Base-by-base conservation (phyloP, 2,888 invertebrate species). In the Trichopria drosophilae region DNA sequence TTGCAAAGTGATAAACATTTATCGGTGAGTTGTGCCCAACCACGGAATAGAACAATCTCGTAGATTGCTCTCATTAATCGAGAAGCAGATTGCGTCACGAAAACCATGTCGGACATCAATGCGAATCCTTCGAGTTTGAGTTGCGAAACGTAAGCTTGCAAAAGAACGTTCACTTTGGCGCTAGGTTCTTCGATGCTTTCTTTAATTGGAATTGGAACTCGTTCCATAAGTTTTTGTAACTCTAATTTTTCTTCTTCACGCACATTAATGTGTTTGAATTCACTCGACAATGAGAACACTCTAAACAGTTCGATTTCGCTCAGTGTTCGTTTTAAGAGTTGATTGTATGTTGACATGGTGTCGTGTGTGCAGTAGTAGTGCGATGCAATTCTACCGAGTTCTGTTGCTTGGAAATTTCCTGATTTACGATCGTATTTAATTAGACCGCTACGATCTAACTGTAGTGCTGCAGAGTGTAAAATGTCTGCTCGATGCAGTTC, bases 101-200 rank as follows among this genome's bases (percentile, higher is more conserved):
- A 99, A 3, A 98, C 95, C 98, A 99, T 99, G 75, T 99, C 99
- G 0, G 96, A 92, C 93, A 98, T 97, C 2, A 99, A 79, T 0
- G 98, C 97, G 75, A 99, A 98, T 0, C 99, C 98, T 69, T 99
- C 99, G 46, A 99, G 79, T 77, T 97, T 98, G 61, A 99, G 77
- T 75, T 98, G 97, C 0, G 98, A 99, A 58, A 99, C 98, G 78
- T 97, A 99, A 0, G 98, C 96, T 76, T 99, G 97, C 0, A 97
- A 80, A 1, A 98, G 77, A 6, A 96, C 94, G 75, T 97, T 97
- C 20, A 96, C 87, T 65, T 99, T 99, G 0, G 99, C 99, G 51
- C 92, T 92, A 0, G 98, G 90, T 71, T 99, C 99, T 68, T 99
- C 99, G 58, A 99, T 94, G 56, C 90, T 90, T 76, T 99, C 99